These are phyloP conservation scores for Campoletis raptor DNA, from an alignment of 2,888 invertebrate species.

Conservation along the genomic window DNA sequence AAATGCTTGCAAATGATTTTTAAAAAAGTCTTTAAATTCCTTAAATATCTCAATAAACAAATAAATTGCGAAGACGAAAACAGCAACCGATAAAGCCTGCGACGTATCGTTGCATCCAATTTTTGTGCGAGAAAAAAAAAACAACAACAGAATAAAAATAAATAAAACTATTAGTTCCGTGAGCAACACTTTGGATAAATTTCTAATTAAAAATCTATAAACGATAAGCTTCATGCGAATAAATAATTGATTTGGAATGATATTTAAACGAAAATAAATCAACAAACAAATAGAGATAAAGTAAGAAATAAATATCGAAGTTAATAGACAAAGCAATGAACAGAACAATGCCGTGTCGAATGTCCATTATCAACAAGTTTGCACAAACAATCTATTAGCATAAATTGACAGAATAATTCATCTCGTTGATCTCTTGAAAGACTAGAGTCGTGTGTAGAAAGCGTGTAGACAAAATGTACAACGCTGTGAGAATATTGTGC, in stretches of 20 bases:
- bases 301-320: background rate
- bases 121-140: background rate
- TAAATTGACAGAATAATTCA: background rate
- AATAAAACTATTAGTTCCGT: background rate
- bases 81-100: too few relatives aligned
- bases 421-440: background rate
- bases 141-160: background rate
- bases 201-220: background rate
- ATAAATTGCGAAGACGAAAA: background rate
- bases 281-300: background rate
- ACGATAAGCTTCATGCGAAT: background rate
- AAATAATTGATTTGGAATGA: background rate
- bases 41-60: background rate
- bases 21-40: background rate
- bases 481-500: background rate
- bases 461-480: background rate
- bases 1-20: background rate
- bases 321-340: background rate
- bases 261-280: background rate
- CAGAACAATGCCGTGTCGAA: background rate
- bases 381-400: background rate
- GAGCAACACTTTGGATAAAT: background rate
- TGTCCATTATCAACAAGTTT: background rate
- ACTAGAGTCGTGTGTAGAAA: conserved; percentile 5
- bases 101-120: background rate